Evolutionary conservation across 2,888 invertebrate genomes (phyloP).

Genomic region (Agriopis aurantiaria): DNA sequence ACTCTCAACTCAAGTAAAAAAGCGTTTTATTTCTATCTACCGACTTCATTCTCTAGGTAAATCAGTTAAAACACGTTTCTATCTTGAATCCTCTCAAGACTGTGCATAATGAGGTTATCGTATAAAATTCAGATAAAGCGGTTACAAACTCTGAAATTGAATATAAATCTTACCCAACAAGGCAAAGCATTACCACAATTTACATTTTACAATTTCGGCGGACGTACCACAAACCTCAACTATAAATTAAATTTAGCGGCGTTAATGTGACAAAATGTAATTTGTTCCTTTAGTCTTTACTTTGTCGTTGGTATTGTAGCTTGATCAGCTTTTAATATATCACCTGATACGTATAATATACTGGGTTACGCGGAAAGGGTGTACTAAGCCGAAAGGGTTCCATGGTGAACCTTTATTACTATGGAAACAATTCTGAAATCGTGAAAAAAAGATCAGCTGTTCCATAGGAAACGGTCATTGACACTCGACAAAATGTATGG

Average conservation of each 20-base stretch:
- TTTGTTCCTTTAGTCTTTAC: constrained; percentile 45
- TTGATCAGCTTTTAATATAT: constrained; percentile 18
- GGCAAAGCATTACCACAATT: constrained; percentile 51
- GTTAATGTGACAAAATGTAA: constrained; percentile 44
- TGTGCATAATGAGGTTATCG: constrained; percentile 14
- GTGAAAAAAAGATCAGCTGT: too few species aligned
- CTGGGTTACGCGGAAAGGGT: too few species aligned
- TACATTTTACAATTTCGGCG: constrained; percentile 51
- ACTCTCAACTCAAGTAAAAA: too few species aligned
- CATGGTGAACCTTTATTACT: too few species aligned
- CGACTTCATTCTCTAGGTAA: background rate
- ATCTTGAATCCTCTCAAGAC: constrained; percentile 14
- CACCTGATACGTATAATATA: background rate
- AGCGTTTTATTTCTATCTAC: background rate
- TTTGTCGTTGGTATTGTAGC: constrained; percentile 16
- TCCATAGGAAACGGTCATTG: too few species aligned
- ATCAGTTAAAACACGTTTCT: constrained; percentile 2
- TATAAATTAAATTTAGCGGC: constrained; percentile 55
- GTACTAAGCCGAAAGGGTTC: too few species aligned
- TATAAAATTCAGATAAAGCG: constrained; percentile 31
- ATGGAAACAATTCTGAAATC: too few species aligned
- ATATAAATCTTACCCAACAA: constrained; percentile 33
- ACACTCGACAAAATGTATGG: too few species aligned
- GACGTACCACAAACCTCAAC: constrained; percentile 37
- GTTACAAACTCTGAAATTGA: constrained; percentile 28